Evolutionary conservation across 2,113 vertebrate genomes (phyloP).

Genomic region (Aegithalos caudatus): DNA sequence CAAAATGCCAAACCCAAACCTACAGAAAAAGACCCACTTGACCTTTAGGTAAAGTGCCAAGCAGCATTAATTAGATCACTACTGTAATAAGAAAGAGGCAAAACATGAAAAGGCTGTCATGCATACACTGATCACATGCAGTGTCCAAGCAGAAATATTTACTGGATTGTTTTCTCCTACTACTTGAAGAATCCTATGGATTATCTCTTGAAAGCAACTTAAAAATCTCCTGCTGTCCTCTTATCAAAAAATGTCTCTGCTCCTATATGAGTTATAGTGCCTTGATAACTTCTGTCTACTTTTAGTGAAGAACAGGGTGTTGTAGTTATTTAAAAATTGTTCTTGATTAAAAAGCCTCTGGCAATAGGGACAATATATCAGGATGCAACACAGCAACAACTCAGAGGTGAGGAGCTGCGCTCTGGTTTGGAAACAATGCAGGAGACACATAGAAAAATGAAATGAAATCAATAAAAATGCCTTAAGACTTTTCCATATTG

Average conservation of each 20-base stretch:
- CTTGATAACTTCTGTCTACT: background rate
- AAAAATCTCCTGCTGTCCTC: background rate
- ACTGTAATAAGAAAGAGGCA: background rate
- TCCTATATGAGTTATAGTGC: background rate
- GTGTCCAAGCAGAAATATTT: background rate
- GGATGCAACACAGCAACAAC: background rate
- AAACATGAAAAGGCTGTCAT: background rate
- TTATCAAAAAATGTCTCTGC: background rate
- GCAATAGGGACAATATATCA: background rate
- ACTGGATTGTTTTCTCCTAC: background rate
- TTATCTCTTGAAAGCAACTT: background rate
- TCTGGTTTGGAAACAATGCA: background rate
- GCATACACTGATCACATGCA: background rate
- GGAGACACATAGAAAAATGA: background rate
- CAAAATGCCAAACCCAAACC: background rate
- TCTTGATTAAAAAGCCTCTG: background rate
- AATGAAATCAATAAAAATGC: background rate
- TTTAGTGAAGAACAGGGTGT: background rate
- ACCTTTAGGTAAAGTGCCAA: background rate
- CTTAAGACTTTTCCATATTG: background rate
- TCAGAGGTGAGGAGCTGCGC: background rate
- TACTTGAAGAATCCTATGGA: background rate
- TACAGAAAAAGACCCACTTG: rapidly evolving
- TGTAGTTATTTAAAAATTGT: background rate
- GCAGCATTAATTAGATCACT: background rate